These are phyloP conservation scores for Drosophila tanythrix DNA, from an alignment of 2,888 invertebrate species.

Conservation along the genomic window DNA sequence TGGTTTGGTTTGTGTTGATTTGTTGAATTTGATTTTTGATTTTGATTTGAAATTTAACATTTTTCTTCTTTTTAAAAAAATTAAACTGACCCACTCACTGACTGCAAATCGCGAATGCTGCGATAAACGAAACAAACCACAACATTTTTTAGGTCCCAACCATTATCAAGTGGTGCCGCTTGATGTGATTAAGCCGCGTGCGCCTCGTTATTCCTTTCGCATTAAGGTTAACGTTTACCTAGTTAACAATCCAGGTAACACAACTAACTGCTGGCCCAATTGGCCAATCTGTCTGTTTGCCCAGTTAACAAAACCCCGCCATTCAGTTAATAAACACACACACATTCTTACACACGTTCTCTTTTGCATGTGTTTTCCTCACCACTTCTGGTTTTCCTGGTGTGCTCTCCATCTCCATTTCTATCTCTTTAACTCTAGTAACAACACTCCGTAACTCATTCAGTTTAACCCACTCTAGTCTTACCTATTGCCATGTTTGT, in stretches of 20 bases:
- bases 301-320: slow-evolving; percentile 34
- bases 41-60: slow-evolving; percentile 49
- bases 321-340: slow-evolving; percentile 2
- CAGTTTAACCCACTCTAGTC: slow-evolving; percentile 36
- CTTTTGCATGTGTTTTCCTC: slow-evolving; percentile 35
- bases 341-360: slow-evolving; percentile 1
- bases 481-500: slow-evolving; percentile 21
- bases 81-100: slow-evolving; percentile 25
- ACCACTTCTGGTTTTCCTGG: slow-evolving; percentile 7
- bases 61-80: slow-evolving; percentile 55
- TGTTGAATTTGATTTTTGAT: slow-evolving; percentile 23
- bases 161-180: slow-evolving; percentile 87
- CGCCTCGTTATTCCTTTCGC: slow-evolving; percentile 84
- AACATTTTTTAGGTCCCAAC: slow-evolving; percentile 81
- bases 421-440: slow-evolving; percentile 9
- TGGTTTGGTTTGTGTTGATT: slow-evolving; percentile 37
- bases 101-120: slow-evolving; percentile 15
- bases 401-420: not conserved
- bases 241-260: slow-evolving; percentile 84
- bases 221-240: slow-evolving; percentile 83
- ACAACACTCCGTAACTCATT: slow-evolving; percentile 19
- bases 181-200: slow-evolving; percentile 85
- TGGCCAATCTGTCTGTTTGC: slow-evolving; percentile 23
- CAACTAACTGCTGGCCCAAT: slow-evolving; percentile 57
- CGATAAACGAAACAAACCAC: not conserved